Conservation (phyloP, 2,888 invertebrate species). For the Acanthosepion lycidas region DNA sequence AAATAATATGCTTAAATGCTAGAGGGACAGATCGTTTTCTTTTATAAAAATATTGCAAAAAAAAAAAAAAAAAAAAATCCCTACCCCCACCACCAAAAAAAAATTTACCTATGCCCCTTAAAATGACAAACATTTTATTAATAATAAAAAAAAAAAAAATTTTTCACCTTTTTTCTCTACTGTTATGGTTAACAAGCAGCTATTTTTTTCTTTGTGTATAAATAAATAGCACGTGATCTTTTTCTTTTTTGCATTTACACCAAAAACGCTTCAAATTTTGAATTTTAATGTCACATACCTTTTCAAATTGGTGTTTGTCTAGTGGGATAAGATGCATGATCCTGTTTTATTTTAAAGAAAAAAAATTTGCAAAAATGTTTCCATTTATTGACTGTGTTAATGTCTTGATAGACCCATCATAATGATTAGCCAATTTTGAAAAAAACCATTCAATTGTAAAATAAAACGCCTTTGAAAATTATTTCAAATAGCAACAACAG, state of each 20-base stretch:
- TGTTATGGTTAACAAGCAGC: not conserved
- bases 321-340: not conserved
- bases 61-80: not conserved
- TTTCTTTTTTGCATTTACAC: not conserved
- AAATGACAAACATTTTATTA: too few species aligned
- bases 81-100: too few species aligned
- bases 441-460: not conserved
- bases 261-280: not conserved
- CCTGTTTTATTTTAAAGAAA: not conserved
- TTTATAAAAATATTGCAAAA: not conserved
- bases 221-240: not conserved
- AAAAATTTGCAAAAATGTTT: not conserved
- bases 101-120: not conserved
- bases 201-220: not conserved
- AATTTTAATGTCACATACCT: conserved; percentile 33
- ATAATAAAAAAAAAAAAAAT: not conserved
- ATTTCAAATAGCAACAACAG: too few species aligned
- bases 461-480: not conserved
- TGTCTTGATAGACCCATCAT: not conserved
- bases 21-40: too few species aligned
- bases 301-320: not conserved
- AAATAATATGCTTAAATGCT: not conserved
- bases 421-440: not conserved
- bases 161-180: not conserved
- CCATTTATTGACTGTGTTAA: not conserved